Conservation (phyloP, 53 echinoderm and acorn worm genomes). For the Pentamera pediparva region DNA sequence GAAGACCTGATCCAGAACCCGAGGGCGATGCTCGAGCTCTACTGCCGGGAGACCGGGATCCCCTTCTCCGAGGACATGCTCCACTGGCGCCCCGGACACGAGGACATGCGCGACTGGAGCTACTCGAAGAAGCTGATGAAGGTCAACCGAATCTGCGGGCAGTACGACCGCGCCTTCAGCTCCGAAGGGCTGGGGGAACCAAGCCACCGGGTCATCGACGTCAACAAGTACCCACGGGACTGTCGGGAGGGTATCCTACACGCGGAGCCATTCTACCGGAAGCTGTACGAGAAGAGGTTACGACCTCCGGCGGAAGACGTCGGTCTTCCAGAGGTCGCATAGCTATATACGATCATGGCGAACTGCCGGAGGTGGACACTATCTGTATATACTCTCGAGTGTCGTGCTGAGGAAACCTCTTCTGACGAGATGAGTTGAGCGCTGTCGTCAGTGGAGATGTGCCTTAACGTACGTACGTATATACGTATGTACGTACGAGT, state of each 20-base stretch:
- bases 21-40: constrained; percentile 46
- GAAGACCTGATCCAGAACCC: constrained; percentile 84
- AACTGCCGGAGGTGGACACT: too few relatives aligned
- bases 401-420: too few relatives aligned
- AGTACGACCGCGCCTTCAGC: constrained; percentile 83
- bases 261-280: constrained; percentile 10
- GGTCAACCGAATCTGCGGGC: constrained; percentile 73
- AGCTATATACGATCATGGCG: too few relatives aligned
- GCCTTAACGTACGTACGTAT: too few relatives aligned
- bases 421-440: too few relatives aligned
- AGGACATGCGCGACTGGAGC: constrained; percentile 72
- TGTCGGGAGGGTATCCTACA: constrained; percentile 8
- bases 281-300: constrained; percentile 11
- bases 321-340: neutral
- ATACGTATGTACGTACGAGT: too few relatives aligned
- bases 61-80: constrained; percentile 63
- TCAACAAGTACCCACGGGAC: constrained; percentile 5
- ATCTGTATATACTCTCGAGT: too few relatives aligned
- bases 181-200: constrained; percentile 58
- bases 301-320: neutral
- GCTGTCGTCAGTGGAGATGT: too few relatives aligned
- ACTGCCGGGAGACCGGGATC: constrained; percentile 77
- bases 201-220: constrained; percentile 36
- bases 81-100: constrained; percentile 55
- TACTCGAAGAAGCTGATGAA: constrained; percentile 81